Evolutionary conservation across 2,113 vertebrate species (phyloP), one percentile per base, ranked within the genome.

Genomic region (Mola mola): DNA sequence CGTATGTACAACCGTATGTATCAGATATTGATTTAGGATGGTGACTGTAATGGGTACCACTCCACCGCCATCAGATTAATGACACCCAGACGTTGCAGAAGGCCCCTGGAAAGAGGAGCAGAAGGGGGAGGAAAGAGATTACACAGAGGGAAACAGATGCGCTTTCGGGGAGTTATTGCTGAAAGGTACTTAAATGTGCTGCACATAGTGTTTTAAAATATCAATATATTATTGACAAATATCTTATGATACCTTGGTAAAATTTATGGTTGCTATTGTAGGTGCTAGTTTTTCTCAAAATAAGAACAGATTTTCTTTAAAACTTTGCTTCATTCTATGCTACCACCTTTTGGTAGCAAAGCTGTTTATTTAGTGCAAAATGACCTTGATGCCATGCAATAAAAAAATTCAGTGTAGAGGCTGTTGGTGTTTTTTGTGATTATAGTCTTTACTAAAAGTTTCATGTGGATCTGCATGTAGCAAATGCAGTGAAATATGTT

Each of bases 61-160:
- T 86, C 83, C 81, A 86, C 46, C 61, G 42, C 47, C 37, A 75
- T 89, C 86, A 84, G 76, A 84, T 84, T 85, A 85, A 88, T 88
- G 83, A 82, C 71, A 78, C 63, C 66, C 75, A 73, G 75, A 79
- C 75, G 51, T 73, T 6, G 76, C 72, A 83, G 69, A 51, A 71
- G 55, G 72, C 71, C 49, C 33, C 20, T 64, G 66, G 59, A 57
- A 29, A 16, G 34, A 22, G 37, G 38, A 7, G 20, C 50, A 33
- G 48, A 29, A 33, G 21, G 66, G 11, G 15, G 13, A 46, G 43
- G 51, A 24, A 28, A 43, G 61, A 59, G 58, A 69, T 78, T 75
- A 72, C 72, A 81, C 66, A 60, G 72, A 75, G 46, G 50, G 42
- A 77, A 78, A 84, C 66, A 57, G 66, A 75, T 75, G 72, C 44